Conservation (phyloP, 2,113 vertebrate genomes). For the Halichoerus grypus region DNA sequence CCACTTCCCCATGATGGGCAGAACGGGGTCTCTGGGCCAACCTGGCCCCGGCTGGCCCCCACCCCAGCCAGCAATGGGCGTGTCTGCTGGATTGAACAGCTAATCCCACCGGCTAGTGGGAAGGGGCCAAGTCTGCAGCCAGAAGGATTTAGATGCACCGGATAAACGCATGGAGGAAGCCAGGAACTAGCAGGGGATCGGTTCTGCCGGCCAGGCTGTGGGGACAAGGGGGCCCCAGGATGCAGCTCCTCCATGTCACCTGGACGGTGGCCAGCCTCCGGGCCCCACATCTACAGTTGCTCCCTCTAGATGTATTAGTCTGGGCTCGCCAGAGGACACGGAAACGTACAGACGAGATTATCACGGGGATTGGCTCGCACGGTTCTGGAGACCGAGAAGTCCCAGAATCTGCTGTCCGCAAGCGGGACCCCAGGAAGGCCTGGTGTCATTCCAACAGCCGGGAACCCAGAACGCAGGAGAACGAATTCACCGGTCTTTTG, state of each 20-base stretch:
- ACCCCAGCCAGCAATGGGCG: not conserved
- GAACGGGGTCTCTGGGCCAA: not conserved
- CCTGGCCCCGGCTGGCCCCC: not conserved
- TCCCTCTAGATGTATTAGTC: not conserved
- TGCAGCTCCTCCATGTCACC: not conserved
- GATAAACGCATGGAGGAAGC: not conserved
- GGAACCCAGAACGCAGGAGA: not conserved
- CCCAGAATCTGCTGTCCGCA: not conserved
- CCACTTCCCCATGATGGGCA: not conserved
- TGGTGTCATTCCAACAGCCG: not conserved
- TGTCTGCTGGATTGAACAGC: not conserved
- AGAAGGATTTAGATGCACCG: not conserved
- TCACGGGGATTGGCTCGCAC: not conserved
- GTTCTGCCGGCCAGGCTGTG: not conserved
- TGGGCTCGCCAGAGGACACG: not conserved
- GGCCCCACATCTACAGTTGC: not conserved
- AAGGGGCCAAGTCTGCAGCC: no score
- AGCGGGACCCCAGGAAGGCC: not conserved
- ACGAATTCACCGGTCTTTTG: not conserved
- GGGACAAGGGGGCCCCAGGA: not conserved
- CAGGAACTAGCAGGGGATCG: not conserved
- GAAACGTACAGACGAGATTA: rapidly evolving
- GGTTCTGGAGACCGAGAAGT: not conserved
- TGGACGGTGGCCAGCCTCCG: no score
- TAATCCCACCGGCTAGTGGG: not conserved